These are phyloP conservation scores for Galbula dea DNA, from an alignment of 2,113 vertebrate genomes.

Conservation along the genomic window DNA sequence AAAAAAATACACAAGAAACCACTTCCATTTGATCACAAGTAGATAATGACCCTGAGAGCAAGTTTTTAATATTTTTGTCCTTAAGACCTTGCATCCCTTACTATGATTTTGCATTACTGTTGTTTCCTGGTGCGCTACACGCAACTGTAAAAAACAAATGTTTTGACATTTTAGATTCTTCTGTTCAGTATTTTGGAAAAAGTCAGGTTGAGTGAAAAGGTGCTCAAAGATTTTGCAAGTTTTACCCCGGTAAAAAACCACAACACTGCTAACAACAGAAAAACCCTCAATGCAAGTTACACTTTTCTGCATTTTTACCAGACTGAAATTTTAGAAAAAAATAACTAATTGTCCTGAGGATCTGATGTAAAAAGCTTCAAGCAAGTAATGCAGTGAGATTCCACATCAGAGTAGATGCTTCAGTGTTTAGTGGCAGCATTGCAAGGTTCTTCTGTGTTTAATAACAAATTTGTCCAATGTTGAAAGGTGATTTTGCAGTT, in stretches of 20 bases:
- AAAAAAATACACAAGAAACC: not conserved
- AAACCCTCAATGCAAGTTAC: not conserved
- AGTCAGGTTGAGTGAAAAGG: not conserved
- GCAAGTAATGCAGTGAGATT: not conserved
- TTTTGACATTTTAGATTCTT: not conserved
- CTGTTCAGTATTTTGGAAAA: not conserved
- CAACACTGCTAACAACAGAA: too few relatives aligned
- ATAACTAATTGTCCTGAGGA: not conserved
- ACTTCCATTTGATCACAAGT: not conserved
- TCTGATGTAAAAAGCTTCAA: not conserved
- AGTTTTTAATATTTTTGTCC: not conserved
- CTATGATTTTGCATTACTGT: not conserved
- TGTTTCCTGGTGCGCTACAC: too few relatives aligned
- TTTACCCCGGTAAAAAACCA: not conserved
- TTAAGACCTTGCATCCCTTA: not conserved
- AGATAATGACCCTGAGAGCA: not conserved
- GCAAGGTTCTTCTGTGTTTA: not conserved
- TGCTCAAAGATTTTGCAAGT: not conserved
- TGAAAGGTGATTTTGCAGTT: not conserved
- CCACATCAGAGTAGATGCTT: not conserved
- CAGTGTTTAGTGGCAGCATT: not conserved
- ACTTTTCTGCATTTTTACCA: not conserved
- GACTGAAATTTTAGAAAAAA: not conserved
- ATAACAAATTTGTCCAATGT: not conserved
- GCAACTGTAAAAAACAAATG: too few relatives aligned